Conservation (phyloP, 2,888 invertebrate species). For the Timandra comae region DNA sequence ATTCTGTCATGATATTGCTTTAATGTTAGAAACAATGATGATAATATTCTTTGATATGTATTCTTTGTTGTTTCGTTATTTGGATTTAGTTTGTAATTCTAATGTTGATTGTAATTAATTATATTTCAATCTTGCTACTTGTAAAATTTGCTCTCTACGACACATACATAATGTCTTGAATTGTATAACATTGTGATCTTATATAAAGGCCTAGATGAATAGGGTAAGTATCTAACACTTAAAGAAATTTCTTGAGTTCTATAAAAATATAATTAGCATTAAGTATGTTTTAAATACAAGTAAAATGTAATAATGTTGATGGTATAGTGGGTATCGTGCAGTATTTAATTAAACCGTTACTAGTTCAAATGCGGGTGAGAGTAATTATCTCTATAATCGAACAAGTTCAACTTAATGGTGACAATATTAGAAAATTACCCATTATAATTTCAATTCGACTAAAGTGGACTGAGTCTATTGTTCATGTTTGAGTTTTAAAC, state of each 20-base stretch:
- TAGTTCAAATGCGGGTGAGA: conserved; percentile 45
- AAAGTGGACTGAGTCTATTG: no score
- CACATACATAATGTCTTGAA: neutral
- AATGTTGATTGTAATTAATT: neutral
- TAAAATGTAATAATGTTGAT: conserved; percentile 25
- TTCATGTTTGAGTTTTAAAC: no score
- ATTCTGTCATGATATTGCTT: conserved; percentile 31
- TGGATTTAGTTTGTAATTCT: neutral
- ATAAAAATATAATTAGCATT: no score
- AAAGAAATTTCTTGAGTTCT: no score
- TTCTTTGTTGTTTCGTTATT: neutral
- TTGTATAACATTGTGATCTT: no score
- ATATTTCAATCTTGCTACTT: neutral
- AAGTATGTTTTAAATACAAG: conserved; percentile 1
- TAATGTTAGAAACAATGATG: no score
- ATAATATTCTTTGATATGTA: no score
- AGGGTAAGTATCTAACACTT: no score
- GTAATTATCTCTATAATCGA: conserved; percentile 46
- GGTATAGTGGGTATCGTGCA: conserved; percentile 38
- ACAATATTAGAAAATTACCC: no score
- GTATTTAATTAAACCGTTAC: conserved; percentile 52
- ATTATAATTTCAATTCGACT: no score
- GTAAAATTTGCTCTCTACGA: neutral
- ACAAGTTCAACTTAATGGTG: conserved; percentile 10
- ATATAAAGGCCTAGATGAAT: no score